These are phyloP conservation scores for Pelecanus crispus DNA, from an alignment of 2,113 vertebrate genomes.

Conservation along the genomic window DNA sequence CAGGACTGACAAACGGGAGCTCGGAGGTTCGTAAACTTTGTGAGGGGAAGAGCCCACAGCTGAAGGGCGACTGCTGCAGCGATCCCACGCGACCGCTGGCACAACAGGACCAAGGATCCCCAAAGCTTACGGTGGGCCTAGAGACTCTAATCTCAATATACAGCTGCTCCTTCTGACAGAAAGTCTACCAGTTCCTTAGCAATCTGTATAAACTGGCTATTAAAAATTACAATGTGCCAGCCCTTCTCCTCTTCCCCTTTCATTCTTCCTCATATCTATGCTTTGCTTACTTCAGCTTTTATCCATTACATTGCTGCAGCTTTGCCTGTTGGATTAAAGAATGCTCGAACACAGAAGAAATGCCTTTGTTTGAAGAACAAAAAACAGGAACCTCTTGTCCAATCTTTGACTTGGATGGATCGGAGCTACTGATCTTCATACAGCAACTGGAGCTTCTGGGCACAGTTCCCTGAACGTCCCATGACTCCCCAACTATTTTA, in stretches of 20 bases:
- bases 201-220: background rate
- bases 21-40: rapidly evolving
- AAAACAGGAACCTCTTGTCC: conserved; percentile 4
- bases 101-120: background rate
- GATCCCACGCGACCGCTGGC: rapidly evolving
- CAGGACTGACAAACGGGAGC: background rate
- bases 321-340: background rate
- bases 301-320: background rate
- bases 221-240: background rate
- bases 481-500: conserved; percentile 12
- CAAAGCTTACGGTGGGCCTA: background rate
- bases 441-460: conserved; percentile 16
- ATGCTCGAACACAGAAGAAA: background rate
- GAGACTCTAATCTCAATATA: background rate
- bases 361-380: background rate
- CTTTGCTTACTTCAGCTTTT: background rate
- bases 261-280: background rate
- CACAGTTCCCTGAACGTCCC: background rate
- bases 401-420: background rate
- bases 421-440: background rate
- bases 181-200: background rate
- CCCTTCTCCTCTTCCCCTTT: background rate
- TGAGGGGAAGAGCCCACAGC: background rate
- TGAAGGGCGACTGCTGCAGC: background rate
- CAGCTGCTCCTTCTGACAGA: background rate